These are phyloP conservation scores for Helarctos malayanus DNA, from an alignment of 2,797 vertebrate species.

Conservation along the genomic window DNA sequence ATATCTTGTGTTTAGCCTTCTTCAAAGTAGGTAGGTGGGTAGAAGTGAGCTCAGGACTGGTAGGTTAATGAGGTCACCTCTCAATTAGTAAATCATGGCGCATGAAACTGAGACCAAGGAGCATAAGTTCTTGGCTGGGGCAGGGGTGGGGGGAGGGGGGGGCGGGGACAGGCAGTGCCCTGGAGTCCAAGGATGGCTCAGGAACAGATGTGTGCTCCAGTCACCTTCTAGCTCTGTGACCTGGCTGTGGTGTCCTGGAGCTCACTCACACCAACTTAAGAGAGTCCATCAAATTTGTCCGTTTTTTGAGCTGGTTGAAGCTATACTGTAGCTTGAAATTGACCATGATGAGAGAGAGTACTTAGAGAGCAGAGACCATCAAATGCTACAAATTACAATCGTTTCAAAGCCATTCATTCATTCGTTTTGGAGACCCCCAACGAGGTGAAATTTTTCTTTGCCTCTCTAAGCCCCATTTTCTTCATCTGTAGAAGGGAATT, in stretches of 20 bases:
- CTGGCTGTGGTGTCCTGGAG: neutral
- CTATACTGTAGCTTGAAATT: neutral
- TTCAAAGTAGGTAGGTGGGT: neutral
- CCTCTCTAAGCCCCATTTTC: neutral
- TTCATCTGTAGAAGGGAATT: neutral
- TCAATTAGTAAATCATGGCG: neutral
- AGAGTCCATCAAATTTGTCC: neutral
- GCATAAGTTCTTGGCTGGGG: neutral
- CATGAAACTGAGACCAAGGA: neutral
- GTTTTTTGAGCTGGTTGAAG: neutral
- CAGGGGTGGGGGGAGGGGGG: accelerated
- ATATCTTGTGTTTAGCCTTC: neutral
- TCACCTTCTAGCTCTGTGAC: neutral
- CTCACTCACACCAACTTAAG: neutral
- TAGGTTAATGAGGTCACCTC: neutral
- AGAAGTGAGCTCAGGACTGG: neutral
- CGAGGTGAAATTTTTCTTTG: neutral
- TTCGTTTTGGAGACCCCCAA: neutral
- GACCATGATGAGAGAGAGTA: neutral
- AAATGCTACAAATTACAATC: neutral
- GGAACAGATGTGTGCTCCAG: neutral
- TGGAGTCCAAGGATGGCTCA: neutral
- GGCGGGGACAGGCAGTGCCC: neutral
- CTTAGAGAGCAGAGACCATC: neutral
- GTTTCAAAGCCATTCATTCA: neutral